phyloP scores from a whole-genome alignment of 2,797 vertebrate genomes.

The Menidia menidia region DNA sequence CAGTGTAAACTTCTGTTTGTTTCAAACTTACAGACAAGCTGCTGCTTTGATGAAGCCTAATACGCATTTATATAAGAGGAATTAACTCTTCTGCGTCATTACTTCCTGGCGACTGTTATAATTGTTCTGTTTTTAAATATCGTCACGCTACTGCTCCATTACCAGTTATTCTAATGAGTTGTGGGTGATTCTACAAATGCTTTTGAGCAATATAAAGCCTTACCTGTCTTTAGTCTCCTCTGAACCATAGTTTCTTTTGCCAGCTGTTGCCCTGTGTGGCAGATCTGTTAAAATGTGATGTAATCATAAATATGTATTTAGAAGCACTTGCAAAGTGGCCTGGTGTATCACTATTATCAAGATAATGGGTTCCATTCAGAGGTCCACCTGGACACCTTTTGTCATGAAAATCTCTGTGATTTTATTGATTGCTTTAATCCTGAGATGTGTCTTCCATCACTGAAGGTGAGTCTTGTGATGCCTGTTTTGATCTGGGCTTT shows the following conservation, averaged over 20 bases:
- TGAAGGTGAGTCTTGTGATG: slow-evolving; percentile 54
- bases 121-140: background rate
- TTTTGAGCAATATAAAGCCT: background rate
- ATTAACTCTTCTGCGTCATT: background rate
- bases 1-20: background rate
- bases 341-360: slow-evolving; percentile 47
- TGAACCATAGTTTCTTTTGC: background rate
- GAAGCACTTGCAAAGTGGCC: slow-evolving; percentile 2
- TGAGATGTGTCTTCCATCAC: slow-evolving; percentile 31
- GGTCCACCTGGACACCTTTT: slow-evolving; percentile 69
- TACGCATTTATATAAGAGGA: background rate
- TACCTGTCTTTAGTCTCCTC: background rate
- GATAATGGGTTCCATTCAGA: slow-evolving; percentile 60
- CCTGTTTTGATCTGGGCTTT: slow-evolving; percentile 67
- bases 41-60: background rate
- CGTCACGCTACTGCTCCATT: background rate
- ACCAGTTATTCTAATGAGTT: background rate
- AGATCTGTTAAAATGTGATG: background rate
- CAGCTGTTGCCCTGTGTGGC: background rate
- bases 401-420: slow-evolving; percentile 70
- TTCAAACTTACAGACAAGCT: background rate
- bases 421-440: slow-evolving; percentile 71
- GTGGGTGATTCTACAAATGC: background rate
- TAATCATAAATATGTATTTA: background rate
- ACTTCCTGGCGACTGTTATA: background rate